Evolutionary conservation across 2,888 invertebrate species (phyloP).

Genomic region (Polyommatus icarus): DNA sequence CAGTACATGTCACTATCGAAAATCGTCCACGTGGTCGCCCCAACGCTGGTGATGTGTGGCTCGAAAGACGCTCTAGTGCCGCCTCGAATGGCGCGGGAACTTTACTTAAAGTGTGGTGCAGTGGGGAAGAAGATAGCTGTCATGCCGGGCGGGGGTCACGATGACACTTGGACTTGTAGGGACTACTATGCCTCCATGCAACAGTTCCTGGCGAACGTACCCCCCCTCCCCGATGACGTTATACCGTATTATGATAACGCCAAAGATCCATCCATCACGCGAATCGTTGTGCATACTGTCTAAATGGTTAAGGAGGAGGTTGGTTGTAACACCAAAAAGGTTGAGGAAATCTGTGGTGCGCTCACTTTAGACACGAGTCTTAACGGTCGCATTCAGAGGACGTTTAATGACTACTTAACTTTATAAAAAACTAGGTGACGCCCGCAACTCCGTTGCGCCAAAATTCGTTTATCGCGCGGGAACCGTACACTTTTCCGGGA

Average conservation of each 20-base stretch:
- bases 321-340: neutral
- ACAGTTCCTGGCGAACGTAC: slow-evolving; percentile 70
- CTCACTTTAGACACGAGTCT: no score
- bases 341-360: no score
- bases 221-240: slow-evolving; percentile 56
- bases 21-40: slow-evolving; percentile 86
- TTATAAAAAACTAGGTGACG: no score
- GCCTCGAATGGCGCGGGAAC: slow-evolving; percentile 91
- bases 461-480: no score
- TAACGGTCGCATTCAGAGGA: no score
- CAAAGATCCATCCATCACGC: slow-evolving; percentile 46
- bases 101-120: slow-evolving; percentile 88
- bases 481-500: no score
- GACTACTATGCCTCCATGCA: slow-evolving; percentile 85
- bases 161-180: slow-evolving; percentile 95
- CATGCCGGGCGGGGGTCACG: slow-evolving; percentile 93
- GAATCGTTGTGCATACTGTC: slow-evolving; percentile 58
- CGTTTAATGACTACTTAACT: no score
- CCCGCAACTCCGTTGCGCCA: no score
- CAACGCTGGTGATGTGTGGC: slow-evolving; percentile 94
- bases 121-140: slow-evolving; percentile 87
- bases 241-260: slow-evolving; percentile 53
- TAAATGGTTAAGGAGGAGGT: slow-evolving; percentile 39
- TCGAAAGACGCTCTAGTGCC: slow-evolving; percentile 93
- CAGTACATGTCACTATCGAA: slow-evolving; percentile 88